Evolutionary conservation across 2,113 vertebrate genomes (phyloP).

Genomic region (Circaetus cinerascens): DNA sequence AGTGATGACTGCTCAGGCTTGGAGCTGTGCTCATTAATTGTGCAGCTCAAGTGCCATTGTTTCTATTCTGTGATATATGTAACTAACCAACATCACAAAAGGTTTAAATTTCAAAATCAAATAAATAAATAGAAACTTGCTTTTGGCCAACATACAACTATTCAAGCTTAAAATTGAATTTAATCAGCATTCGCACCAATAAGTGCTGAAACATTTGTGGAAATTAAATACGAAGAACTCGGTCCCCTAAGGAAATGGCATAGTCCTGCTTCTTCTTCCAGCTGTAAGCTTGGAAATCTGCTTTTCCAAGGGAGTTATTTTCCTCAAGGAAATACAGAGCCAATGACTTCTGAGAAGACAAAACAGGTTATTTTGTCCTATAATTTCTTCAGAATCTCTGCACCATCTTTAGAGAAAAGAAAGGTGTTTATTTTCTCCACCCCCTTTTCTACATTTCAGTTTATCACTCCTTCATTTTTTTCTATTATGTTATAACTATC

Average conservation of each 20-base stretch:
- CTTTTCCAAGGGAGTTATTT: neutral
- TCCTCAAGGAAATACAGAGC: neutral
- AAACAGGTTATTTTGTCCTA: neutral
- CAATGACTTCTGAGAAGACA: neutral
- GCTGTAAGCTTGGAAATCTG: neutral
- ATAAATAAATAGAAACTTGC: neutral
- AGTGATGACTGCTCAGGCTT: neutral
- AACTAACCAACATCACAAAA: neutral
- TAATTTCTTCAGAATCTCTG: neutral
- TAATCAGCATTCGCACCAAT: neutral
- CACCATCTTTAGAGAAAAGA: neutral
- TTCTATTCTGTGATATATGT: neutral
- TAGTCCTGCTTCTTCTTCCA: neutral
- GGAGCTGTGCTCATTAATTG: neutral
- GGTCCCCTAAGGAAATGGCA: neutral
- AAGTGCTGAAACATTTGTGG: neutral
- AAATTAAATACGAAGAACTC: neutral
- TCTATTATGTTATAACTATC: neutral
- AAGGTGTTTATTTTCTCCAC: neutral
- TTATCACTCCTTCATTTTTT: neutral
- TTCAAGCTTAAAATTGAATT: neutral
- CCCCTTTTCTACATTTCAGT: neutral
- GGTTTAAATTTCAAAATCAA: neutral
- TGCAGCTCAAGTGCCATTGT: neutral
- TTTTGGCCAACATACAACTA: neutral